Conservation (phyloP, 2,797 vertebrate genomes). For the Aldrovandia affinis region DNA sequence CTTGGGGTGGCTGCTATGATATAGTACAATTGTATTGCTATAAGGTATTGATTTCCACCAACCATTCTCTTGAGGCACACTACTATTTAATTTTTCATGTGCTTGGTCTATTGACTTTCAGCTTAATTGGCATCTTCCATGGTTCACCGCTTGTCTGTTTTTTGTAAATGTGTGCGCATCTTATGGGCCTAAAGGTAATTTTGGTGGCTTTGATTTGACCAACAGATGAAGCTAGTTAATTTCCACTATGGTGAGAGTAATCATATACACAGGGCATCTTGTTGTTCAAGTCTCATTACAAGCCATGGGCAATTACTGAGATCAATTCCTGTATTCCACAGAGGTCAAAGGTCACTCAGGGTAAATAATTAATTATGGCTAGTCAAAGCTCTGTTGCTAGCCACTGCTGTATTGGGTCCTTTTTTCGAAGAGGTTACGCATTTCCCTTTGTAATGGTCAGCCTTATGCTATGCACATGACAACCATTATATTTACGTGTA, state of each 20-base stretch:
- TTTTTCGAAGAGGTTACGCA: not conserved
- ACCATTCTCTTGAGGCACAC: not conserved
- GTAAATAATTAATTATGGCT: slow-evolving; percentile 2
- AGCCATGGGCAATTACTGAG: slow-evolving; percentile 8
- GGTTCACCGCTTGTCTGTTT: not conserved
- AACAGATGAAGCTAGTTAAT: not conserved
- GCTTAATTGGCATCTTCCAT: slow-evolving; percentile 2
- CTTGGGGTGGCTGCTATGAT: not conserved
- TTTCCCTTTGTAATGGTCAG: too few species aligned
- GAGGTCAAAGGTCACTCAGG: slow-evolving; percentile 8
- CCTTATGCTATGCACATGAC: not conserved
- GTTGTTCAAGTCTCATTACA: slow-evolving; percentile 3
- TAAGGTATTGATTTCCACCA: not conserved
- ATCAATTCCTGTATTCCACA: slow-evolving; percentile 1
- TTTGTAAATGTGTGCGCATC: not conserved
- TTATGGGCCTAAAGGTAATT: not conserved
- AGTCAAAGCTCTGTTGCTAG: not conserved
- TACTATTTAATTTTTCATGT: slow-evolving; percentile 2
- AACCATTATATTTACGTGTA: not conserved
- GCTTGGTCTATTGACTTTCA: not conserved
- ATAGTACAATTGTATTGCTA: not conserved
- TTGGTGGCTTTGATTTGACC: not conserved
- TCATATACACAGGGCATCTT: not conserved
- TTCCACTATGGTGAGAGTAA: not conserved
- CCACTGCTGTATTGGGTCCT: not conserved